Base-by-base conservation (phyloP, 1,140 invertebrate genomes). In the Dufourea novaeangliae region DNA sequence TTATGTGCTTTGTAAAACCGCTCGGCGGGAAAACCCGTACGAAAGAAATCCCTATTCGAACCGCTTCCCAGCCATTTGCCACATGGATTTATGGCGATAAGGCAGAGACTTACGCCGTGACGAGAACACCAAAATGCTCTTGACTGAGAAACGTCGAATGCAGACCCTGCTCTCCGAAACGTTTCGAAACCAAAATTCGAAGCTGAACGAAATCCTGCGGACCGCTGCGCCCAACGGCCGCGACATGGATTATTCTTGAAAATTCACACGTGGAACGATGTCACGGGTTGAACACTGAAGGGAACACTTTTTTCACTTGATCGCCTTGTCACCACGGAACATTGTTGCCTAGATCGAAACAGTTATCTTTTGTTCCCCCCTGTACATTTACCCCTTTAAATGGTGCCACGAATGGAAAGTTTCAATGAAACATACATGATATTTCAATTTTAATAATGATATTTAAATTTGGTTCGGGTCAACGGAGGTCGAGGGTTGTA, bases 81-180 rank as follows among this genome's bases (percentile, higher is more conserved):
- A 67, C 22, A 62, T 52, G 78, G 68, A 72, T 76, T 79, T 68
- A 71, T 77, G 67, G 39, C 67, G 74, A 77, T 70, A 80, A 70
- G 79, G 83, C 63, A 77, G 64, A 77, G 67, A 78, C 39, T 59
- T 74, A 56, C 71, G 52, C 50, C 71, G 80, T 82, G 77, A 84
- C 78, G 78, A 59, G 82, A 85, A 85, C 83, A 84, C 52, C 78
- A 59, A 85, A 85, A 85, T 56, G 83, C 82, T 85, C 79, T 84
- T 78, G 82, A 85, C 78, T 59, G 66, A 66, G 66, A 46, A 76
- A 77, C 83, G 71, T 84, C 50, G 63, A 71, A 75, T 67, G 66
- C 32, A 39, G 32, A 7, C 8, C 0, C n/a, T 52, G 63, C n/a
- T n/a, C 41, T 10, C 12, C 52, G 56, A 37, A 73, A 70, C 67